Evolutionary conservation across 1,140 invertebrate genomes (phyloP).

Genomic region (Drosophila pectinifera): DNA sequence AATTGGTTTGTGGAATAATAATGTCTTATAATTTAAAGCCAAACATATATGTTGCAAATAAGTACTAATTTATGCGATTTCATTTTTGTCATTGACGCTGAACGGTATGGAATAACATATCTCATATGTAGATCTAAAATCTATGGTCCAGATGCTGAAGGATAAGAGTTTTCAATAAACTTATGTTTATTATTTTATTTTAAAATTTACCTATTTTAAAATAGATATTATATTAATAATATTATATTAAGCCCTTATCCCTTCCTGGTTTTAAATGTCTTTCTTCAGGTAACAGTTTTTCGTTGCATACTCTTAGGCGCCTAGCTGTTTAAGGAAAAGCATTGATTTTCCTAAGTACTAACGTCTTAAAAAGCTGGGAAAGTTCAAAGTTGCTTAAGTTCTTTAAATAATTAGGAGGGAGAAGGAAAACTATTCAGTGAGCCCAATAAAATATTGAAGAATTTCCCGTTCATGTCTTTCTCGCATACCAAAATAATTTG

Average conservation of each 20-base stretch:
- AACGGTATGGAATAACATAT: too few species aligned
- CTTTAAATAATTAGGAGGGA: too few species aligned
- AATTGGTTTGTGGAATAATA: background rate
- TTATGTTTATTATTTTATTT: background rate
- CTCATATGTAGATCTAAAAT: too few species aligned
- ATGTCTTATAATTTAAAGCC: too few species aligned
- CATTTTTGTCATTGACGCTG: too few species aligned
- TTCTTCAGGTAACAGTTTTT: background rate
- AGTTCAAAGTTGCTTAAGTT: background rate
- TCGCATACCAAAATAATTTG: constrained; percentile 66
- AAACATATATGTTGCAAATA: too few species aligned
- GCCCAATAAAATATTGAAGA: constrained; percentile 3
- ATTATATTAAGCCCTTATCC: too few species aligned
- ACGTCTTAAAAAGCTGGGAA: background rate
- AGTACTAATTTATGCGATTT: too few species aligned
- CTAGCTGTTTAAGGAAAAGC: background rate
- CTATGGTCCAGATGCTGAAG: too few species aligned
- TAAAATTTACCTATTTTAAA: background rate
- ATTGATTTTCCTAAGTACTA: background rate
- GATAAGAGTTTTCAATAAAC: too few species aligned
- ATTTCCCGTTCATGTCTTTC: constrained; percentile 60
- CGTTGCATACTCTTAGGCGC: constrained; percentile 21
- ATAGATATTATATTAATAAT: too few species aligned
- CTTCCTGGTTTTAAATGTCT: background rate
- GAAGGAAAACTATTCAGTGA: background rate